Conservation (phyloP, 2,113 vertebrate genomes). For the Syngnathus floridae region DNA sequence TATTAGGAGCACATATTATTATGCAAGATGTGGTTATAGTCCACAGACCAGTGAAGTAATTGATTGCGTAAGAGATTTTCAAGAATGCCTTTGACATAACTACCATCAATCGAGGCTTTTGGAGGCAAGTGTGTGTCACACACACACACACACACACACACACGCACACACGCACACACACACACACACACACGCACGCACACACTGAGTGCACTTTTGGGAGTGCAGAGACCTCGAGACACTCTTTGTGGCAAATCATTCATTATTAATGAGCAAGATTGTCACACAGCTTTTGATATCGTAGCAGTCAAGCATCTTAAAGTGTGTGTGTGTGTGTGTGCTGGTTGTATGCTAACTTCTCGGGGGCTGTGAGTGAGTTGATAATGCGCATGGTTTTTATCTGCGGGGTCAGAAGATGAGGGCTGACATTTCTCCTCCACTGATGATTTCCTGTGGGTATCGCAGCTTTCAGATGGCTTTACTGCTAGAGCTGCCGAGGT, state of each 20-base stretch:
- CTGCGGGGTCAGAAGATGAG: constrained; percentile 45
- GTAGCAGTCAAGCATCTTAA: constrained; percentile 16
- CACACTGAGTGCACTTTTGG: constrained; percentile 27
- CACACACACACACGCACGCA: constrained; percentile 8
- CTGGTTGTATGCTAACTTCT: constrained; percentile 22
- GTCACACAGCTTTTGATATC: constrained; percentile 32
- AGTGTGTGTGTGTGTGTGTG: not conserved
- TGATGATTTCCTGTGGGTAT: constrained; percentile 41
- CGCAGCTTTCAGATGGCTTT: constrained; percentile 37
- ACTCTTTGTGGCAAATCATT: constrained; percentile 35
- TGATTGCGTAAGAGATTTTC: constrained; percentile 59
- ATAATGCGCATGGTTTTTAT: constrained; percentile 43
- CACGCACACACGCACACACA: constrained; percentile 19
- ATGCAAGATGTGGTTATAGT: not conserved
- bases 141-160: constrained; percentile 8
- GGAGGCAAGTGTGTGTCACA: constrained; percentile 39
- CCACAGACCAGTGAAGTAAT: constrained; percentile 44
- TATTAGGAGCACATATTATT: not conserved
- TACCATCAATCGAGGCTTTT: constrained; percentile 58
- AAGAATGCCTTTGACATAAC: constrained; percentile 65
- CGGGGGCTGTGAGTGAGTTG: constrained; percentile 23
- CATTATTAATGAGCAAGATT: constrained; percentile 43
- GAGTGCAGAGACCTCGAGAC: constrained; percentile 38
- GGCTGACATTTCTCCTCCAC: constrained; percentile 24
- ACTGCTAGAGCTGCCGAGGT: constrained; percentile 43